Percentiles rank a stretch among this genome's conserved stretches.
These are phyloP conservation scores for Sinohyriopsis cumingii DNA, from an alignment of 2,888 invertebrate genomes.

Conservation along the genomic window DNA sequence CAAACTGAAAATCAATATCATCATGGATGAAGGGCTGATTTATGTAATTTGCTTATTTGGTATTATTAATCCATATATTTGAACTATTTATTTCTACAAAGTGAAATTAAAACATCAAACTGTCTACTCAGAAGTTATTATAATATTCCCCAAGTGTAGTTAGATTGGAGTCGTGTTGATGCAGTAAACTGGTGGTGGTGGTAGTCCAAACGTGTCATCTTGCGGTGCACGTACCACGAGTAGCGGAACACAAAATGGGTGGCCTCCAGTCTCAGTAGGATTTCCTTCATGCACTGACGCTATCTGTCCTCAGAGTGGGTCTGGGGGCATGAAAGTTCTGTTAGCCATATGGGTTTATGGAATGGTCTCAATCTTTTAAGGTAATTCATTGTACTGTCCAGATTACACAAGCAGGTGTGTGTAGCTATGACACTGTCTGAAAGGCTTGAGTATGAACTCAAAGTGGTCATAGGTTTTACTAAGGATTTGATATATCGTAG, in stretches of 20 bases:
- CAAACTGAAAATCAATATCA: too few relatives aligned
- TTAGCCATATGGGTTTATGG: conserved; percentile 23
- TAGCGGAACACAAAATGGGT: conserved; percentile 23
- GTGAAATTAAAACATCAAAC: neutral
- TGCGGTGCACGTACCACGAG: conserved; percentile 21
- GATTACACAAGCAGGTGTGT: conserved; percentile 20
- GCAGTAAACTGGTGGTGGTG: conserved; percentile 25
- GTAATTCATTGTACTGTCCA: conserved; percentile 13
- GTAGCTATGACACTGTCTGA: conserved; percentile 8
- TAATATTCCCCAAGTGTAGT: conserved; percentile 37
- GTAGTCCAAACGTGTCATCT: conserved; percentile 17
- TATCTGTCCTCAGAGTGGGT: conserved; percentile 4
- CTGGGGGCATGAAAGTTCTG: conserved; percentile 23
- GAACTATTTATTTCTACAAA: neutral
- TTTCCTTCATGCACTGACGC: conserved; percentile 13
- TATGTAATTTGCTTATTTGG: too few relatives aligned
- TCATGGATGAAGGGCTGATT: too few relatives aligned
- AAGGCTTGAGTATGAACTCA: too few relatives aligned
- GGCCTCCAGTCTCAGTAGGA: conserved; percentile 21
- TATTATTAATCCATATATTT: too few relatives aligned
- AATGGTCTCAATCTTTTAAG: conserved; percentile 11
- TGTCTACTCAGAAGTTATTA: conserved; percentile 16
- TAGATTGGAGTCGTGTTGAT: conserved; percentile 25
- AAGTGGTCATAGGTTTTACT: too few relatives aligned
- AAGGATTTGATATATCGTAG: too few relatives aligned